A percentile compares a stretch with the other conserved stretches of the same genome.
phyloP scores from a whole-genome alignment of 1,140 invertebrate species.

The Sogatella furcifera region DNA sequence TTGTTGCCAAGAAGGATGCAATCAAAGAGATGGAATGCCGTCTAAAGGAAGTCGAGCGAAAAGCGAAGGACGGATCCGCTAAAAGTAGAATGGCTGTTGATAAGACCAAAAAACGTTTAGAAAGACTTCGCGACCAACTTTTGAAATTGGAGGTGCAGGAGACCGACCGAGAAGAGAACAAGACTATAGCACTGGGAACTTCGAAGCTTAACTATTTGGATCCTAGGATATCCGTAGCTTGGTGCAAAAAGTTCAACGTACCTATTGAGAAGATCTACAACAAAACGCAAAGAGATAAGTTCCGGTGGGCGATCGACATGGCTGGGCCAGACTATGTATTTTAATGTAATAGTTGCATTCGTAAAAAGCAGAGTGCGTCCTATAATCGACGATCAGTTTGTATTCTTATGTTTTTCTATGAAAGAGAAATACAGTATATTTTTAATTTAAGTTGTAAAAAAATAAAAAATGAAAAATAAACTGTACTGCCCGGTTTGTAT shows the following conservation, averaged over 20 bases:
- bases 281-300: conserved; percentile 98
- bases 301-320: conserved; percentile 99
- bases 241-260: conserved; percentile 96
- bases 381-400: too few species aligned
- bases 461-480: too few species aligned
- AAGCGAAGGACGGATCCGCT: conserved; percentile 69
- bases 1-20: conserved; percentile 76
- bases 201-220: conserved; percentile 99
- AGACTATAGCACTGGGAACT: conserved; percentile 96
- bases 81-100: conserved; percentile 67
- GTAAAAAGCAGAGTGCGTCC: too few species aligned
- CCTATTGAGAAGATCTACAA: conserved; percentile 99
- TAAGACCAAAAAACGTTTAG: conserved; percentile 84
- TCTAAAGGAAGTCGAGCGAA: conserved; percentile 64
- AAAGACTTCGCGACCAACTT: conserved; percentile 81
- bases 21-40: conserved; percentile 72
- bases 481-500: too few species aligned
- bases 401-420: too few species aligned
- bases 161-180: conserved; percentile 98
- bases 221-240: conserved; percentile 95
- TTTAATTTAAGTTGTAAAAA: too few species aligned
- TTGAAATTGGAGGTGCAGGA: conserved; percentile 91
- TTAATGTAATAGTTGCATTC: conserved; percentile 37
- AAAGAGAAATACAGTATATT: too few species aligned
- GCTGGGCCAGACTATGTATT: conserved; percentile 84